A percentile compares a stretch with the other conserved stretches of the same genome.
These are phyloP conservation scores for Grus americana DNA, from an alignment of 2,113 vertebrate genomes.

Conservation along the genomic window DNA sequence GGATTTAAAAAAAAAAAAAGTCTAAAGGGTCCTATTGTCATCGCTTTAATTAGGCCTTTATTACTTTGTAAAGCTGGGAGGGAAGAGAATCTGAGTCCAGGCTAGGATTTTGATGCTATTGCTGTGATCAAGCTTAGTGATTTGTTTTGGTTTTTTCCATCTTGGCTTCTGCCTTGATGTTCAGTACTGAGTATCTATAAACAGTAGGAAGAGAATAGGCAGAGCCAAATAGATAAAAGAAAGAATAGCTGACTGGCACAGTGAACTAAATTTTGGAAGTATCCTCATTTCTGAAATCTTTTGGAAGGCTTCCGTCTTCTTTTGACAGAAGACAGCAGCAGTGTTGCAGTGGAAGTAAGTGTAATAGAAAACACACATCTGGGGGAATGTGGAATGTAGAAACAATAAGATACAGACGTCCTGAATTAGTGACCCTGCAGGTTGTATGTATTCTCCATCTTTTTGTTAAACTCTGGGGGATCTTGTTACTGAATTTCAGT, in stretches of 20 bases:
- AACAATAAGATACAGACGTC: background rate
- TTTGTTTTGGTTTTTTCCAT: background rate
- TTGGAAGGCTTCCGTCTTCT: background rate
- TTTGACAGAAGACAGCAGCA: background rate
- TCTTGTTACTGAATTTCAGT: slow-evolving; percentile 1
- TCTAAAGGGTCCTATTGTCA: background rate
- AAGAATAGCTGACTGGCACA: background rate
- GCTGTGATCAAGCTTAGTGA: background rate
- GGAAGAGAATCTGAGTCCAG: background rate
- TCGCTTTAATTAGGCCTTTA: slow-evolving; percentile 10
- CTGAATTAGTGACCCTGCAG: slow-evolving; percentile 1
- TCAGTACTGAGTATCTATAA: background rate
- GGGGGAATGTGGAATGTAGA: background rate
- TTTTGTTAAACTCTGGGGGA: background rate
- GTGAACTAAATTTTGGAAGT: background rate
- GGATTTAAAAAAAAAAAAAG: background rate
- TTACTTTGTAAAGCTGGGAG: background rate
- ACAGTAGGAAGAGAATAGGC: background rate
- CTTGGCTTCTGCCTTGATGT: background rate
- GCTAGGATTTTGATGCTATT: background rate
- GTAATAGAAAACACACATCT: background rate
- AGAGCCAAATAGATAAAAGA: background rate
- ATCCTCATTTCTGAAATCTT: background rate
- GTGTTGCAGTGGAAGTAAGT: background rate
- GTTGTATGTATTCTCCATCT: background rate